Evolutionary conservation across 2,113 vertebrate genomes (phyloP).

Genomic region (Terrapene triunguis): DNA sequence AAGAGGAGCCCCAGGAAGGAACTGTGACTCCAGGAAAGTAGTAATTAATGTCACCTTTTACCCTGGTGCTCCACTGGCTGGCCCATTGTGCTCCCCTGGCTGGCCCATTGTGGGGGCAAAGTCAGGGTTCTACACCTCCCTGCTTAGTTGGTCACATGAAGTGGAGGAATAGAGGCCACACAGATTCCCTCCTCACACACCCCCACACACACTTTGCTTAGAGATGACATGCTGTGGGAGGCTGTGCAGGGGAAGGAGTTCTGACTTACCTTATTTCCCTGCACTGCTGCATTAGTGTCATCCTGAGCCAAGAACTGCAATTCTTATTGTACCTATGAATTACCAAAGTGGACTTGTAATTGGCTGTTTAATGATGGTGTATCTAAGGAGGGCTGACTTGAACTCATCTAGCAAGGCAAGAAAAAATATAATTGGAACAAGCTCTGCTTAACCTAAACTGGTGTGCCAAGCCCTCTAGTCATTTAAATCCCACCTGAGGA

Average conservation of each 20-base stretch:
- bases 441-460: neutral
- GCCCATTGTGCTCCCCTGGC: too few relatives aligned
- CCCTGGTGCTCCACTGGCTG: neutral
- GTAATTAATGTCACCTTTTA: neutral
- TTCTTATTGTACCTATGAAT: neutral
- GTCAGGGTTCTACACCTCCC: rapidly evolving
- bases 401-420: neutral
- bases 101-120: neutral
- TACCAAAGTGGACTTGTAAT: neutral
- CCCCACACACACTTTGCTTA: rapidly evolving
- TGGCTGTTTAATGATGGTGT: rapidly evolving
- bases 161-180: neutral
- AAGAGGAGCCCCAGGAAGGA: neutral
- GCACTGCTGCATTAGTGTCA: neutral
- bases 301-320: neutral
- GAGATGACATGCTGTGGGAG: neutral
- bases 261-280: rapidly evolving
- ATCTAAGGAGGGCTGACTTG: neutral
- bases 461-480: neutral
- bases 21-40: neutral
- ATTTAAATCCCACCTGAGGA: neutral
- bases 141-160: neutral
- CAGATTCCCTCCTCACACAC: neutral
- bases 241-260: neutral
- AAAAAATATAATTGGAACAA: neutral